Evolutionary conservation across 2,113 vertebrate species (phyloP).

Genomic region (Crotalus helleri): DNA sequence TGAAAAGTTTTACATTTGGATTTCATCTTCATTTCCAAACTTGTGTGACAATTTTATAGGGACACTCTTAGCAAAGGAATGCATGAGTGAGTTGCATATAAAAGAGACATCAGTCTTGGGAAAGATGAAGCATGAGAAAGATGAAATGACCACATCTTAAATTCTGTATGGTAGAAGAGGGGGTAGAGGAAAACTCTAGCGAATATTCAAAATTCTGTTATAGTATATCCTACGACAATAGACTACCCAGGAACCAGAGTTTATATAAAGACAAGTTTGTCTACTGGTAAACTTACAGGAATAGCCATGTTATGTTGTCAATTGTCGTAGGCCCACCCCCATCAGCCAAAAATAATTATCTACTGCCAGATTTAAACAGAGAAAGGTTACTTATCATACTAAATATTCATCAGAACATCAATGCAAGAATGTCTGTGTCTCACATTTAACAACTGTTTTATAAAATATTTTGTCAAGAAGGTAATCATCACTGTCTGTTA

Average conservation of each 20-base stretch:
- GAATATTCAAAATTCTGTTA: background rate
- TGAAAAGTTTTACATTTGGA: background rate
- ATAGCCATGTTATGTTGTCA: background rate
- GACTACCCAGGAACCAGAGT: background rate
- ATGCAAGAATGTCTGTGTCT: background rate
- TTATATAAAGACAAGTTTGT: background rate
- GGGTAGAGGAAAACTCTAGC: background rate
- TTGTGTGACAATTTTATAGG: background rate
- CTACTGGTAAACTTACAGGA: background rate
- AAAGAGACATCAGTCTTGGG: background rate
- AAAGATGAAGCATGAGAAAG: background rate
- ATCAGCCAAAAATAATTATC: background rate
- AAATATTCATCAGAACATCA: background rate
- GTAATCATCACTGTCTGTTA: background rate
- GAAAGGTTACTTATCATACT: background rate
- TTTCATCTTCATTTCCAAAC: background rate
- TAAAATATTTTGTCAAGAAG: background rate
- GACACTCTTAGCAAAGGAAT: background rate
- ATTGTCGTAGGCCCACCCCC: background rate
- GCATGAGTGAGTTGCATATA: background rate
- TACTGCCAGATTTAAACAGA: background rate
- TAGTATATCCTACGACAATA: background rate
- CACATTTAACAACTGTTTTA: background rate
- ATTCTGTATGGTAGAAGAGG: background rate
- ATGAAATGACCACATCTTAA: background rate